These are phyloP conservation scores for Mactromeris polynyma DNA, from an alignment of 2,888 invertebrate genomes.

Conservation along the genomic window DNA sequence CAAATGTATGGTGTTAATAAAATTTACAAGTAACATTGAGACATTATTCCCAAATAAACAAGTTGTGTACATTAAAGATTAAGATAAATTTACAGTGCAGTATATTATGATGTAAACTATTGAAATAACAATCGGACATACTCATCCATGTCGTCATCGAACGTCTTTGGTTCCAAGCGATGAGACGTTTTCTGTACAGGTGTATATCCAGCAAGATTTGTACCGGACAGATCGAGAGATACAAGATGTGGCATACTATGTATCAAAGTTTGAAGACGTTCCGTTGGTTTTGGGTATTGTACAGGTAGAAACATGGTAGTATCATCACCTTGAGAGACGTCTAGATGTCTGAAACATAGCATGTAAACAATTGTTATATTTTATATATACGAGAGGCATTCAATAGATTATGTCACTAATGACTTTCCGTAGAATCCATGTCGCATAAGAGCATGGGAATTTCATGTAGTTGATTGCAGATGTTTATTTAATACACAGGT, in stretches of 20 bases:
- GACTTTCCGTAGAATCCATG: too few relatives aligned
- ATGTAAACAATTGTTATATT: too few relatives aligned
- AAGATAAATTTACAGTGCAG: too few relatives aligned
- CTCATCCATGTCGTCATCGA: constrained; percentile 46
- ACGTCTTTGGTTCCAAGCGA: constrained; percentile 55
- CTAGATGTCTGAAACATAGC: constrained; percentile 90
- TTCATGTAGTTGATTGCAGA: too few relatives aligned
- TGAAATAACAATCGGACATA: constrained; percentile 25
- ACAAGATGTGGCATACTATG: constrained; percentile 92
- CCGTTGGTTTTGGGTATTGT: constrained; percentile 91
- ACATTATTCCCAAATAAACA: too few relatives aligned
- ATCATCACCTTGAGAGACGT: constrained; percentile 91
- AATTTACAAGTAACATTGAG: too few relatives aligned
- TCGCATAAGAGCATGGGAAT: too few relatives aligned
- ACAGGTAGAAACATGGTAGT: constrained; percentile 89
- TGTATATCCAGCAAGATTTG: constrained; percentile 94
- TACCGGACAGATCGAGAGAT: constrained; percentile 97
- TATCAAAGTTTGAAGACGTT: constrained; percentile 92
- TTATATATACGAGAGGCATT: too few relatives aligned
- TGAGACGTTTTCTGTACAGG: constrained; percentile 60
- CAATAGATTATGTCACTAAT: too few relatives aligned
- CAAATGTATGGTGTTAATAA: too few relatives aligned
- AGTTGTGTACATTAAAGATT: too few relatives aligned
- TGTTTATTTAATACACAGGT: too few relatives aligned
- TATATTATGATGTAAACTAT: not conserved